A percentile compares a stretch with the other conserved stretches of the same genome.
Evolutionary conservation across 1,140 invertebrate species (phyloP).

Genomic region (Physella acuta): DNA sequence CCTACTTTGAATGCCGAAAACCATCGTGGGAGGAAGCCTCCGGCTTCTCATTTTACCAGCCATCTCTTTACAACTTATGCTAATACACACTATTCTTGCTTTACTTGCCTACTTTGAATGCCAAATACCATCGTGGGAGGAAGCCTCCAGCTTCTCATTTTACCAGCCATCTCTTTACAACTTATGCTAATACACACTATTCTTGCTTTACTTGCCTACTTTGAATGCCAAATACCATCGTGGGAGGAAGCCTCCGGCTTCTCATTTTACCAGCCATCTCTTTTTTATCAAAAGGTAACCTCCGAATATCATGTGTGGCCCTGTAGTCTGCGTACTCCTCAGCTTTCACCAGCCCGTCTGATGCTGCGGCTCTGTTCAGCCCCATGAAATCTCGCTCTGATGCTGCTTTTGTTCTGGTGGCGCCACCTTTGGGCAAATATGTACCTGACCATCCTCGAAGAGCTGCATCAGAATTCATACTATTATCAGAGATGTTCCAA

Average conservation of each 20-base stretch:
- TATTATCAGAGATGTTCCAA: background rate
- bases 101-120: slow-evolving; percentile 44
- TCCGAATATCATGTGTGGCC: slow-evolving; percentile 51
- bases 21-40: slow-evolving; percentile 49
- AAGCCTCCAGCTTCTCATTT: slow-evolving; percentile 38
- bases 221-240: slow-evolving; percentile 53
- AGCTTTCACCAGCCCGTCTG: slow-evolving; percentile 49
- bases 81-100: background rate
- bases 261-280: slow-evolving; percentile 37
- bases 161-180: slow-evolving; percentile 36
- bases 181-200: slow-evolving; percentile 3
- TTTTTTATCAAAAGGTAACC: slow-evolving; percentile 34
- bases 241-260: slow-evolving; percentile 45
- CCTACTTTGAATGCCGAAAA: slow-evolving; percentile 55
- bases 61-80: slow-evolving; percentile 32
- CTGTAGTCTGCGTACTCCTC: slow-evolving; percentile 50
- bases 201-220: slow-evolving; percentile 40
- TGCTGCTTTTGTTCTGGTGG: slow-evolving; percentile 36
- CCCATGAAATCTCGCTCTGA: slow-evolving; percentile 53
- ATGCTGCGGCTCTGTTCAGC: slow-evolving; percentile 51
- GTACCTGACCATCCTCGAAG: slow-evolving; percentile 31
- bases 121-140: slow-evolving; percentile 54
- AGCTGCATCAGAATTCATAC: slow-evolving; percentile 24
- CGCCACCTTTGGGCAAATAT: slow-evolving; percentile 32
- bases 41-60: slow-evolving; percentile 37